Evolutionary conservation across 2,113 vertebrate species (phyloP), one percentile per base, ranked within the genome.

Genomic region (Orthonyx spaldingii): DNA sequence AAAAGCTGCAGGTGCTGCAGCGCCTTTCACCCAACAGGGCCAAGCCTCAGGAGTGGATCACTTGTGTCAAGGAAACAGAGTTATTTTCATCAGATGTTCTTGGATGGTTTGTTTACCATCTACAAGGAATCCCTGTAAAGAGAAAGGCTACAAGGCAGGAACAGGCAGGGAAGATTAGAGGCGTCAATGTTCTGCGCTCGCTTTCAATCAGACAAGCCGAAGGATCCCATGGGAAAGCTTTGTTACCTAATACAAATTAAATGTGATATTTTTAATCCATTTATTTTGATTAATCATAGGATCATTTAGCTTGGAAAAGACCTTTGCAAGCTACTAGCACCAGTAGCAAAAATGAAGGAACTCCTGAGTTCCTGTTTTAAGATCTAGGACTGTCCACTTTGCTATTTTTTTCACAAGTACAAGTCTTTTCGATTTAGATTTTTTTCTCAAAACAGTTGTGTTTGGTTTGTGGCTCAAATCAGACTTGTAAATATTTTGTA

Each of bases 21-120:
- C 94, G 91, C 94, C 91, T 97, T 97, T 94, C 76, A 92, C 81
- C 90, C 94, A 59, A 44, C 89, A 92, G 56, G 88, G 79, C 63
- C 64, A 26, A 74, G 89, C 72, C 79, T 95, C 64, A 60, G 50
- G 60, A 66, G 21, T 22, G 33, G 39, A 53, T 87, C 78, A 35
- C 52, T 37, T 87, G 18, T 87, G 27, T 77, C 74, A 75, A 56
- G 26, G 46, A 85, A 69, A 47, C 39, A 69, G 20, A 39, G 17
- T 72, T 77, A 33, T 35, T 88, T 81, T 35, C 33, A 35, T 28
- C 37, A 60, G 33, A n/a, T 83, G 76, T 87, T 76, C 57, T 33
- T 69, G 64, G 53, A 56, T 66, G 19, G 11, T 85, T 86, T 74
- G 20, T 66, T 91, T 47, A 49, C 33, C 4, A 2, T 68, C 46